Conservation (phyloP, 2,113 vertebrate genomes). For the Ctenodactylus gundi region DNA sequence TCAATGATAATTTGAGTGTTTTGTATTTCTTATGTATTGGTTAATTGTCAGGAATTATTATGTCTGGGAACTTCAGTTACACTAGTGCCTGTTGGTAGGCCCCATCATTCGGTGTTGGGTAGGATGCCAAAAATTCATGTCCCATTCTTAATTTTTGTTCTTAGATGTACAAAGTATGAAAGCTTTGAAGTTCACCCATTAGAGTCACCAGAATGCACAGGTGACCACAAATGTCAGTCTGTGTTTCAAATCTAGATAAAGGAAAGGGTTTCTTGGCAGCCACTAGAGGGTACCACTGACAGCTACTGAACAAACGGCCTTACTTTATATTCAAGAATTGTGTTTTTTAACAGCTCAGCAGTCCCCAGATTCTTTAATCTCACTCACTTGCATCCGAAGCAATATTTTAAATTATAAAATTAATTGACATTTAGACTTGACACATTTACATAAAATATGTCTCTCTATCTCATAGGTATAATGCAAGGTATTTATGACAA, state of each 20-base stretch:
- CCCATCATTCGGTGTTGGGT: neutral
- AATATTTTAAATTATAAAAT: conserved; percentile 22
- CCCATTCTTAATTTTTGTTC: neutral
- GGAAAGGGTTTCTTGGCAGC: neutral
- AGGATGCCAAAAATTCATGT: neutral
- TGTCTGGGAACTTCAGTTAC: neutral
- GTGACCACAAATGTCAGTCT: neutral
- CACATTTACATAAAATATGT: neutral
- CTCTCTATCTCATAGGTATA: neutral
- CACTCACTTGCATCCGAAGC: neutral
- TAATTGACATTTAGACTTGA: neutral
- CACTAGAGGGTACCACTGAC: conserved; percentile 27
- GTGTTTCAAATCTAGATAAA: neutral
- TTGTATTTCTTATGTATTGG: neutral
- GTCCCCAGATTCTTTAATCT: neutral
- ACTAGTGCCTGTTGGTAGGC: neutral
- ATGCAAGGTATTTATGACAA: neutral
- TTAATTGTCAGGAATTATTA: neutral
- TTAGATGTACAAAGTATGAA: neutral
- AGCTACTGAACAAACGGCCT: neutral
- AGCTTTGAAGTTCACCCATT: neutral
- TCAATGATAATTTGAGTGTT: neutral
- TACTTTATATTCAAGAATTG: neutral
- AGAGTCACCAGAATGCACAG: neutral
- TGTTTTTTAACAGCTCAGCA: neutral